Conservation (phyloP, 2,888 invertebrate genomes). For the Priocnemis perturbator region DNA sequence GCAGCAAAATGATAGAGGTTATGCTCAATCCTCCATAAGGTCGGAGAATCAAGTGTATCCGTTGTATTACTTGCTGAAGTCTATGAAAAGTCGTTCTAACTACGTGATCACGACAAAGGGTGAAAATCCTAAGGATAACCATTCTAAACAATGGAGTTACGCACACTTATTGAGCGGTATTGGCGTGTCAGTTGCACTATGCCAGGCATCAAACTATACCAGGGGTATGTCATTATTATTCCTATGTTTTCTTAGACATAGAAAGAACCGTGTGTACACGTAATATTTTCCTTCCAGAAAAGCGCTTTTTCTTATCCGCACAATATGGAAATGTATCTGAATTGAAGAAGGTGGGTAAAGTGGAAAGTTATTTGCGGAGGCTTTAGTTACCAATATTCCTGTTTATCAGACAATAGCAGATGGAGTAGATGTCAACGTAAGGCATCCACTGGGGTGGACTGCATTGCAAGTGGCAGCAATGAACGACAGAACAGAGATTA, state of each 20-base stretch:
- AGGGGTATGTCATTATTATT: constrained; percentile 50
- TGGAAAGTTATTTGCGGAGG: constrained; percentile 3
- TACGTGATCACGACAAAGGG: constrained; percentile 9
- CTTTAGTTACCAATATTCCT: not conserved
- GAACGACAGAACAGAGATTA: constrained; percentile 81
- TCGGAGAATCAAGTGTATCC: constrained; percentile 35
- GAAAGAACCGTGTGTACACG: constrained; percentile 7
- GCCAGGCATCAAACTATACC: constrained; percentile 48
- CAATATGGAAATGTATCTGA: constrained; percentile 77
- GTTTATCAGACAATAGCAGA: constrained; percentile 73
- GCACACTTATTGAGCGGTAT: constrained; percentile 51
- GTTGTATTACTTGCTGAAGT: constrained; percentile 38
- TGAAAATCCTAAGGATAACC: constrained; percentile 23
- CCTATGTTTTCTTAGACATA: not conserved
- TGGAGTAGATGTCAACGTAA: constrained; percentile 80
- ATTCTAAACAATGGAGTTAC: constrained; percentile 18
- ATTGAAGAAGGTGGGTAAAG: constrained; percentile 73
- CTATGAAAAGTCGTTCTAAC: constrained; percentile 4
- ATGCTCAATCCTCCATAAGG: constrained; percentile 39
- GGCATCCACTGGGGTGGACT: constrained; percentile 91
- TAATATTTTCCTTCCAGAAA: constrained; percentile 66
- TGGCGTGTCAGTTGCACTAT: constrained; percentile 56
- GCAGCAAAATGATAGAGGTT: constrained; percentile 55
- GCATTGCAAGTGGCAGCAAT: constrained; percentile 90
- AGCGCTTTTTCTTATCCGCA: constrained; percentile 76